Evolutionary conservation across 2,797 vertebrate species (phyloP).

Genomic region (Glyptemys insculpta): DNA sequence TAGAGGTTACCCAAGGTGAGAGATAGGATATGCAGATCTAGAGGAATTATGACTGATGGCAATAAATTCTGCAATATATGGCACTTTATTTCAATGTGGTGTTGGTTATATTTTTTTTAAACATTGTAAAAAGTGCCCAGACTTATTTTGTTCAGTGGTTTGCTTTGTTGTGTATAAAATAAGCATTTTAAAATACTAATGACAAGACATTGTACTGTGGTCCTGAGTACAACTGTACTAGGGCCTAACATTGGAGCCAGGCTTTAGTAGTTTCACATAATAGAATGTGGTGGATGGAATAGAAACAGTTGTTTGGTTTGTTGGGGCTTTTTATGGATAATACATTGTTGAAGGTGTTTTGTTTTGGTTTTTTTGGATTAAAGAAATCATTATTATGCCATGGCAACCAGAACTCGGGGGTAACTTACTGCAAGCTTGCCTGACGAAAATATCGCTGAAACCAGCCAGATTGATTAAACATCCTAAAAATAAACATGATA

Average conservation of each 20-base stretch:
- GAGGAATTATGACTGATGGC: neutral
- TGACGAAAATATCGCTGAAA: conserved; percentile 76
- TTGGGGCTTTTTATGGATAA: conserved; percentile 6
- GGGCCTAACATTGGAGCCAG: neutral
- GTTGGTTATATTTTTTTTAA: neutral
- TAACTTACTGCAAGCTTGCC: conserved; percentile 68
- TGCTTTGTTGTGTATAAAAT: neutral
- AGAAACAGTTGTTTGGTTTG: neutral
- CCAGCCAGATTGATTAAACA: conserved; percentile 72
- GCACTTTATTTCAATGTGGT: neutral
- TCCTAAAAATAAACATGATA: conserved; percentile 74
- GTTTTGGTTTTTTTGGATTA: conserved; percentile 77
- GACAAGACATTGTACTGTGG: neutral
- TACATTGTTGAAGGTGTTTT: conserved; percentile 59
- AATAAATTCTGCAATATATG: neutral
- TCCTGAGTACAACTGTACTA: neutral
- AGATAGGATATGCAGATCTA: neutral
- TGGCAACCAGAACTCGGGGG: conserved; percentile 76
- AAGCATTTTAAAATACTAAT: neutral
- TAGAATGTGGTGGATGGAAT: neutral
- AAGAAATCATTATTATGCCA: conserved; percentile 73
- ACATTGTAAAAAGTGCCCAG: neutral
- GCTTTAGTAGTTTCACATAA: neutral
- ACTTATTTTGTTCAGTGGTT: neutral
- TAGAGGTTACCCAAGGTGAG: neutral